A percentile compares a stretch with the other conserved stretches of the same genome.
These are phyloP conservation scores for Congeria kusceri DNA, from an alignment of 2,888 invertebrate species.

Conservation along the genomic window DNA sequence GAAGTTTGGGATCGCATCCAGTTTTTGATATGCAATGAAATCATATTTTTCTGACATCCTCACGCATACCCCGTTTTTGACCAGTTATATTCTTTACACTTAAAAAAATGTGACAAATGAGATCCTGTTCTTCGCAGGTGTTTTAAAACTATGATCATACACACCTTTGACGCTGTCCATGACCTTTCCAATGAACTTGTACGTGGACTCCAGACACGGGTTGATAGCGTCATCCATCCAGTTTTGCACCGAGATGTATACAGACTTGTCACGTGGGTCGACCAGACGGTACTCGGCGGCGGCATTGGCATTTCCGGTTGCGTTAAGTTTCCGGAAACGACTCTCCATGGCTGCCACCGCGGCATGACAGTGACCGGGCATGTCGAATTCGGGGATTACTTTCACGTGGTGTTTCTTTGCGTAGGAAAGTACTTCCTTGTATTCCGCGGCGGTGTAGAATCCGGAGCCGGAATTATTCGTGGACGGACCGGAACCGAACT, in stretches of 20 bases:
- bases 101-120: too few species aligned
- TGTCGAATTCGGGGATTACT: conserved; percentile 83
- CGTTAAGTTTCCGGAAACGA: conserved; percentile 60
- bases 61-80: too few species aligned
- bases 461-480: conserved; percentile 68
- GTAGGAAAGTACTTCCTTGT: conserved; percentile 76
- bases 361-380: conserved; percentile 82
- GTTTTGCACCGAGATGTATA: conserved; percentile 72
- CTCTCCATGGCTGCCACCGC: conserved; percentile 81
- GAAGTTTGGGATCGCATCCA: too few species aligned
- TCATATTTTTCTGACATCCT: too few species aligned
- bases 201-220: conserved; percentile 77
- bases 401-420: conserved; percentile 78
- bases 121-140: too few species aligned
- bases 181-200: conserved; percentile 74
- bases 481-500: conserved; percentile 76
- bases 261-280: conserved; percentile 70
- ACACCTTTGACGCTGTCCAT: conserved; percentile 61
- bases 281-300: conserved; percentile 66
- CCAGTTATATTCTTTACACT: too few species aligned
- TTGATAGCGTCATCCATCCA: conserved; percentile 78
- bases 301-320: conserved; percentile 32
- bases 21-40: too few species aligned
- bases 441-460: conserved; percentile 70
- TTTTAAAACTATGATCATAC: too few species aligned